phyloP scores from a whole-genome alignment of 2,113 vertebrate genomes.

The Eidolon helvum region DNA sequence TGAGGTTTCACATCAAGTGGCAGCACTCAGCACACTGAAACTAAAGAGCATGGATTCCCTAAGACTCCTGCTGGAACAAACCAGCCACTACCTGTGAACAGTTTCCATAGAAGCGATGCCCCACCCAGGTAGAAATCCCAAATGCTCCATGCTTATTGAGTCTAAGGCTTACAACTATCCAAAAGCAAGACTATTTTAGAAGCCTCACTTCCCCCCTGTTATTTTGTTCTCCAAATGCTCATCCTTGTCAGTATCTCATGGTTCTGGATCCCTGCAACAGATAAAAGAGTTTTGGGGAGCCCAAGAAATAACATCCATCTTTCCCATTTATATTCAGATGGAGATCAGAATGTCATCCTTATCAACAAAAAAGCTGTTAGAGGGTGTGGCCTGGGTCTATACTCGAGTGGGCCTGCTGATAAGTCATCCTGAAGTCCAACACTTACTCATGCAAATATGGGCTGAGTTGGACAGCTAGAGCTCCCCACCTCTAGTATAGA shows the following conservation, averaged over 20 bases:
- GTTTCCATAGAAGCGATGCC: not conserved
- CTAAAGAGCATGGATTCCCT: not conserved
- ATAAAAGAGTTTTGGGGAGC: not conserved
- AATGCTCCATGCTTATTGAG: not conserved
- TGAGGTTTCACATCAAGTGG: not conserved
- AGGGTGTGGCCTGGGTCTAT: not conserved
- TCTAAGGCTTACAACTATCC: not conserved
- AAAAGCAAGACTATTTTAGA: not conserved
- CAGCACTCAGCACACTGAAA: not conserved
- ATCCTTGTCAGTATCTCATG: not conserved
- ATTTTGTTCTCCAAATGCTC: not conserved
- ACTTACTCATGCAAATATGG: accelerated
- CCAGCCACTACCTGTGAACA: not conserved
- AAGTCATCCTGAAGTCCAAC: not conserved
- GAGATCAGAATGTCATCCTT: not conserved
- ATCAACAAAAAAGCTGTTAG: not conserved
- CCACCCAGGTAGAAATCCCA: not conserved
- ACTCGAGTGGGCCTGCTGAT: not conserved
- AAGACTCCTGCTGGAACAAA: not conserved
- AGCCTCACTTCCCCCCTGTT: not conserved
- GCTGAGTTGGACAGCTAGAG: not conserved
- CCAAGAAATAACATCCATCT: not conserved
- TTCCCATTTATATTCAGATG: not conserved
- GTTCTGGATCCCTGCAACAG: not conserved
- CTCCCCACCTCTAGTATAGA: not conserved